These are phyloP conservation scores for Lamprotornis superbus DNA, from an alignment of 2,113 vertebrate species.

Conservation along the genomic window DNA sequence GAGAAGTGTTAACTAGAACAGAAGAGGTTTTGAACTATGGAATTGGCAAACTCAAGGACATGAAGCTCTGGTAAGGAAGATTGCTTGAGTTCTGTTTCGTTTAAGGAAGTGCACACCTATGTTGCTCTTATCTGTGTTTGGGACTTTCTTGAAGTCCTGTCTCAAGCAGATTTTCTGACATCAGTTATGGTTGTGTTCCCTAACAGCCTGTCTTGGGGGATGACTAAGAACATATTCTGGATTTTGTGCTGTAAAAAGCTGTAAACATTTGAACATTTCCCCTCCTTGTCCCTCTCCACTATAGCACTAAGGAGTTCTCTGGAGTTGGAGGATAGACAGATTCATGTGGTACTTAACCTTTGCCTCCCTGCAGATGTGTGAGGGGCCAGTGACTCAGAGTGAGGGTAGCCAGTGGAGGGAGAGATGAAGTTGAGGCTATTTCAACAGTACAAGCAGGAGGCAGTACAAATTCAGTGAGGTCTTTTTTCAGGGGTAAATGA, in stretches of 20 bases:
- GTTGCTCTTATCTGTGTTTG: background rate
- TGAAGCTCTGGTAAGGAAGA: background rate
- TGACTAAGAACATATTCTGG: background rate
- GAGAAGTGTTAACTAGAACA: background rate
- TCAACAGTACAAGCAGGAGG: background rate
- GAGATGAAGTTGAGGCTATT: background rate
- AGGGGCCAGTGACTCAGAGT: background rate
- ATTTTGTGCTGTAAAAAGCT: background rate
- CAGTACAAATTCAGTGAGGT: background rate
- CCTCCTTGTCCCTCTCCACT: background rate
- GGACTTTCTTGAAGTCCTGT: background rate
- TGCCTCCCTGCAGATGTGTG: background rate
- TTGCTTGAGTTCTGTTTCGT: background rate
- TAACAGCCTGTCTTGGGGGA: background rate
- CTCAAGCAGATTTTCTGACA: background rate
- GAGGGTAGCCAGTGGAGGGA: background rate
- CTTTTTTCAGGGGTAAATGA: background rate
- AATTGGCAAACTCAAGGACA: background rate
- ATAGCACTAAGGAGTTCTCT: background rate
- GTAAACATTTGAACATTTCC: background rate
- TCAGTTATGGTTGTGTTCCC: background rate
- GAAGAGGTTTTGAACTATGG: background rate
- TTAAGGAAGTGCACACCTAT: background rate
- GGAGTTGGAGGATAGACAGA: background rate
- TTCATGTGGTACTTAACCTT: background rate